Conservation (phyloP, 2,797 vertebrate genomes). For the Novumbra hubbsi region DNA sequence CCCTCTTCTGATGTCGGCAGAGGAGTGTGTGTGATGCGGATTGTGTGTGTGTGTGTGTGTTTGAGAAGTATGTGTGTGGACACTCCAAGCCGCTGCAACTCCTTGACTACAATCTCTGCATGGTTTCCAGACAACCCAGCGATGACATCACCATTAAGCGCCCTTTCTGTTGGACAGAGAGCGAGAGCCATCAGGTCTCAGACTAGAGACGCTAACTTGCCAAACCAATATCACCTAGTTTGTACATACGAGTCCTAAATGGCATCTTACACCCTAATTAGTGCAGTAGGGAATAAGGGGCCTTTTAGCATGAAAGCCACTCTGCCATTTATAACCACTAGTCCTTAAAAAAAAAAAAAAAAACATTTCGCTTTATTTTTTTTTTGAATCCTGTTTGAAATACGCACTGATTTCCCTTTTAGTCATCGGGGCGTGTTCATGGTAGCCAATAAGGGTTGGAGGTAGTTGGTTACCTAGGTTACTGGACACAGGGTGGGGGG, state of each 20-base stretch:
- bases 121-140: conserved; percentile 47
- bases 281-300: background rate
- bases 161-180: conserved; percentile 54
- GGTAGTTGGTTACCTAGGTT: conserved; percentile 67
- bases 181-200: conserved; percentile 34
- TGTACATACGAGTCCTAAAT: background rate
- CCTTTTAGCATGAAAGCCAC: conserved; percentile 22
- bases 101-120: conserved; percentile 63
- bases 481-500: conserved; percentile 34
- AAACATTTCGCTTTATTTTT: conserved; percentile 65
- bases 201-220: conserved; percentile 66
- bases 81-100: conserved; percentile 44
- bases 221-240: conserved; percentile 70
- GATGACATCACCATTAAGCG: conserved; percentile 25
- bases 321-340: conserved; percentile 79
- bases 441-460: conserved; percentile 43
- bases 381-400: conserved; percentile 71
- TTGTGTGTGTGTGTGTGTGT: background rate
- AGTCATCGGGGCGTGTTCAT: conserved; percentile 55
- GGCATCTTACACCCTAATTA: background rate
- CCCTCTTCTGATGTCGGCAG: conserved; percentile 97
- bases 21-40: conserved; percentile 89
- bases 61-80: background rate
- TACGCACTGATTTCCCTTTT: conserved; percentile 64
- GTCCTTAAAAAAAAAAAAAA: conserved; percentile 77